Percentiles rank a stretch among this genome's conserved stretches.
phyloP scores from a whole-genome alignment of 2,113 vertebrate species.

The Xiphophorus maculatus region DNA sequence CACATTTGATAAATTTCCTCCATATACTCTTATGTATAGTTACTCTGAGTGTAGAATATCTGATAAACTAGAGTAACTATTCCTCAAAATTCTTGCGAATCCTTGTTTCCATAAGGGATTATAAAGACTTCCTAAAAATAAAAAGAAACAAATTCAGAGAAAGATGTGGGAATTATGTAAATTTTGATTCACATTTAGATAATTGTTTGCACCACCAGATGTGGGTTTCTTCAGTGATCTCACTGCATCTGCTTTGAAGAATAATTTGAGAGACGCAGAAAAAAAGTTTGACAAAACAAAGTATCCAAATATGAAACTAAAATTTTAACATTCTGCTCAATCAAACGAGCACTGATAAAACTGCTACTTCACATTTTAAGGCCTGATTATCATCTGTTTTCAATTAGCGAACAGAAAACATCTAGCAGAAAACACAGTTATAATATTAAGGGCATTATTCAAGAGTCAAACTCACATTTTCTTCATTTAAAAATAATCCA shows the following conservation, averaged over 20 bases:
- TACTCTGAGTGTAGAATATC: neutral
- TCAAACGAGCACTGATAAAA: neutral
- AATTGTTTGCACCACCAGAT: neutral
- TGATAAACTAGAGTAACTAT: neutral
- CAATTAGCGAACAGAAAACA: neutral
- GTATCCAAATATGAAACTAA: neutral
- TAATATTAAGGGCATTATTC: neutral
- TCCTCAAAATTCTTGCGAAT: neutral
- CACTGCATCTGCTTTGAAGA: neutral
- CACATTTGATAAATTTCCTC: neutral
- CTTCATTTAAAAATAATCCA: constrained; percentile 1
- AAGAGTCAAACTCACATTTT: neutral
- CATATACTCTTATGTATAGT: no score
- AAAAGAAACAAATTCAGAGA: neutral
- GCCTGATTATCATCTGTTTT: neutral
- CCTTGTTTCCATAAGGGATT: neutral
- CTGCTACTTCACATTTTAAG: neutral
- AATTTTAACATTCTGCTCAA: neutral
- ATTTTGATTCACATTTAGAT: neutral
- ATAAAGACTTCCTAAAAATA: neutral
- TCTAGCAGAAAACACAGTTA: neutral
- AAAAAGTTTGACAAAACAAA: neutral
- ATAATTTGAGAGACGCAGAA: neutral
- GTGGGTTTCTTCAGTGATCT: neutral
- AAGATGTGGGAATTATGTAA: neutral